Conservation (phyloP, 2,113 vertebrate species). For the Loxodonta africana region DNA sequence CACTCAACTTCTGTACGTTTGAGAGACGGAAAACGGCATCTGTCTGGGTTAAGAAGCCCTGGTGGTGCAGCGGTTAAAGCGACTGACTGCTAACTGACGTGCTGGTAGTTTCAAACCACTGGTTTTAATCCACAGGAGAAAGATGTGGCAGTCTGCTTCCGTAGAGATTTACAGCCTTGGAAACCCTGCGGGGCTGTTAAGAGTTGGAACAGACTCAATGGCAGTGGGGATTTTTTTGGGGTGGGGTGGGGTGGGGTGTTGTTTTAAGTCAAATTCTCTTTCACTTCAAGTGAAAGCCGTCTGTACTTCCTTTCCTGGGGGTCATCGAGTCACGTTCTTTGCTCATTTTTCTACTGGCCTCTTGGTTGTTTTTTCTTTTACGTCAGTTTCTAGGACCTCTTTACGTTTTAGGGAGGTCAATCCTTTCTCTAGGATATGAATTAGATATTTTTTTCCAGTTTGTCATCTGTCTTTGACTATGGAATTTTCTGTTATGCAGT, state of each 20-base stretch:
- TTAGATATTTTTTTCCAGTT: not conserved
- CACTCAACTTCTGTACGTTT: accelerated
- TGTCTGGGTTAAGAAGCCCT: not conserved
- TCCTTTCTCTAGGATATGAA: not conserved
- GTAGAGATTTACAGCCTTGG: too few species aligned
- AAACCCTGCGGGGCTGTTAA: too few species aligned
- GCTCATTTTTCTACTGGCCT: not conserved
- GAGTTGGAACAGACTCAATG: too few species aligned
- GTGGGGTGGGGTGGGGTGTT: too few species aligned
- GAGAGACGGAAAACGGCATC: not conserved
- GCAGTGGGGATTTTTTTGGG: too few species aligned
- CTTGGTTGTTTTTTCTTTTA: not conserved
- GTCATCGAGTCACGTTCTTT: not conserved
- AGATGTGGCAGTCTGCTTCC: too few species aligned
- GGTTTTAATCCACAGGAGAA: too few species aligned
- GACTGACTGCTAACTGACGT: too few species aligned
- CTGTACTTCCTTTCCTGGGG: not conserved
- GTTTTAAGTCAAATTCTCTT: not conserved
- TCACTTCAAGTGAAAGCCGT: too few species aligned
- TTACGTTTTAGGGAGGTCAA: not conserved
- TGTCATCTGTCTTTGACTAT: not conserved
- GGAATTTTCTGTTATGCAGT: not conserved
- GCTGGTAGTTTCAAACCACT: too few species aligned
- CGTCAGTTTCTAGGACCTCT: not conserved
- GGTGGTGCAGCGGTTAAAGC: too few species aligned